phyloP scores from a whole-genome alignment of 2,888 invertebrate genomes.

The Synergus laeviventris region DNA sequence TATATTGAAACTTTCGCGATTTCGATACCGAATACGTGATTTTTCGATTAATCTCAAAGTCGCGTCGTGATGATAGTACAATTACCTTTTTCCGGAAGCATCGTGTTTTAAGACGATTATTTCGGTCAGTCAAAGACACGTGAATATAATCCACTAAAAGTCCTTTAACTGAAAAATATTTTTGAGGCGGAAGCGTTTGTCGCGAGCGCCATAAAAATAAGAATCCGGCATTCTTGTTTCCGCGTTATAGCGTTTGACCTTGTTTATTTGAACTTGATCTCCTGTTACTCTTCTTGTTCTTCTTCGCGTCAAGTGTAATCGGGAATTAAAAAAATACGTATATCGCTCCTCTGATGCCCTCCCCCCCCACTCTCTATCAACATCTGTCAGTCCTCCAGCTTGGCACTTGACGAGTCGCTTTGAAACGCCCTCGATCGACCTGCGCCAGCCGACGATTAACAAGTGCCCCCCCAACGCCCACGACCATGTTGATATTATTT shows the following conservation, averaged over 20 bases:
- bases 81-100: not conserved
- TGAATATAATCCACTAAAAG: not conserved
- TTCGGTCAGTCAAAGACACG: not conserved
- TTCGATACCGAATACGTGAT: not conserved
- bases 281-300: not conserved
- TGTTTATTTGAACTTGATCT: slow-evolving; percentile 30
- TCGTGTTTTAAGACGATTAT: not conserved
- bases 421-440: slow-evolving; percentile 34
- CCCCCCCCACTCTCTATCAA: slow-evolving; percentile 37
- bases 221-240: slow-evolving; percentile 11
- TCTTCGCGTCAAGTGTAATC: not conserved
- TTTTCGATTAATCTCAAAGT: not conserved
- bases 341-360: not conserved
- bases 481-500: slow-evolving; percentile 7
- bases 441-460: slow-evolving; percentile 25
- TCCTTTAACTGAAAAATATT: not conserved
- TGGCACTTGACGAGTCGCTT: slow-evolving; percentile 27
- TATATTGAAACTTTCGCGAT: not conserved
- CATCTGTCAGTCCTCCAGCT: slow-evolving; percentile 18
- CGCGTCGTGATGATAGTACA: not conserved
- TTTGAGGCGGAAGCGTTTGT: not conserved
- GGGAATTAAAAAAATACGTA: slow-evolving; percentile 17
- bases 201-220: not conserved
- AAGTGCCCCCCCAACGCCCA: not conserved
- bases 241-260: not conserved